These are phyloP conservation scores for Drosophila sulfurigaster DNA, from an alignment of 1,140 invertebrate genomes.

Conservation along the genomic window DNA sequence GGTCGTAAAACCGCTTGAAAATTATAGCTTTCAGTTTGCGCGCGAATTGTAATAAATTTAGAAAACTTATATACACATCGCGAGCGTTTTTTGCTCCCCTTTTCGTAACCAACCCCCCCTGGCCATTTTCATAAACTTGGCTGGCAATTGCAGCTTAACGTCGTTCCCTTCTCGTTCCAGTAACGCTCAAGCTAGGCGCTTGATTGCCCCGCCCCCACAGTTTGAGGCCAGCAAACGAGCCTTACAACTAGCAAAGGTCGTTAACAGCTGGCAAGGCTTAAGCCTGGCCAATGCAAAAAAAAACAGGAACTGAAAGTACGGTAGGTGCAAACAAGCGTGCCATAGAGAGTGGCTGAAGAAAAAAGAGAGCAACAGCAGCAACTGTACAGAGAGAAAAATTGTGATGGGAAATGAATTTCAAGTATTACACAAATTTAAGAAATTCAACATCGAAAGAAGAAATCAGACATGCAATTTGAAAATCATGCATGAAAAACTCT, in stretches of 20 bases:
- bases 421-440: no score
- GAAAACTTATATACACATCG: conserved; percentile 76
- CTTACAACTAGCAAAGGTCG: conserved; percentile 72
- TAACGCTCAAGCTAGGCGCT: neutral
- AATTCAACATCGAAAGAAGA: no score
- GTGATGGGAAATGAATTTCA: no score
- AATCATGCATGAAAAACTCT: no score
- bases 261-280: conserved; percentile 77
- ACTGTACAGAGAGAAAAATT: no score
- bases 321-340: conserved; percentile 75
- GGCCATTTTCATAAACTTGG: conserved; percentile 73
- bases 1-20: conserved; percentile 78
- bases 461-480: no score
- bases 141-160: conserved; percentile 62
- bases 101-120: conserved; percentile 12
- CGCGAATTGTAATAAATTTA: conserved; percentile 82
- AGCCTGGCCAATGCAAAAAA: conserved; percentile 49
- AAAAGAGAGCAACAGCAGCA: conserved; percentile 3
- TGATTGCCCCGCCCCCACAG: conserved; percentile 32
- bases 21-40: conserved; percentile 81
- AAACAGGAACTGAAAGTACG: conserved; percentile 18
- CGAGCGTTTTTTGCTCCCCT: neutral
- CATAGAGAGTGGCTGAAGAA: conserved; percentile 12
- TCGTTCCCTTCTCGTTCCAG: conserved; percentile 3
- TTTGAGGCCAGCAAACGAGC: conserved; percentile 55